phyloP scores from a whole-genome alignment of 2,113 vertebrate species.

The Pelodiscus sinensis region DNA sequence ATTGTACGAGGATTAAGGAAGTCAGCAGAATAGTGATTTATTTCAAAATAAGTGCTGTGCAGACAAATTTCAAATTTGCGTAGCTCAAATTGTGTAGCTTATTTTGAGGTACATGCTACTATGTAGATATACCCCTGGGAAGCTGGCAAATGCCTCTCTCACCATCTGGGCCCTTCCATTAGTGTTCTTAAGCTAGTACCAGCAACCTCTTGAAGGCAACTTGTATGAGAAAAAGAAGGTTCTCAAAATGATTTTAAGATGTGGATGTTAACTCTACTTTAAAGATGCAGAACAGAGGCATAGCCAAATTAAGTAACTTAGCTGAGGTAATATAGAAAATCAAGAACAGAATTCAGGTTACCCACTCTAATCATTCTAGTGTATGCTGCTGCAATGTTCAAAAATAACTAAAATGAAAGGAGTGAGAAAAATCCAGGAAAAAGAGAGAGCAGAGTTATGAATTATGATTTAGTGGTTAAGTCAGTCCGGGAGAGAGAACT shows the following conservation, averaged over 20 bases:
- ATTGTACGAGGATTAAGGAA: no score
- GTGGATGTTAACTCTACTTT: neutral
- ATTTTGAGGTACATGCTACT: no score
- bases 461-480: conserved; percentile 65
- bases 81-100: no score
- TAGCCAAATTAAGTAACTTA: neutral
- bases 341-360: neutral
- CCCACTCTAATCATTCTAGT: neutral
- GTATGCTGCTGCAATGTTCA: neutral
- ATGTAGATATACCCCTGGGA: neutral
- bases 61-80: no score
- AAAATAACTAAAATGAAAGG: neutral
- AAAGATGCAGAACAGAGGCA: neutral
- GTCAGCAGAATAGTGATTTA: no score
- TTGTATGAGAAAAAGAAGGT: neutral
- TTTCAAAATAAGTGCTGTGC: no score
- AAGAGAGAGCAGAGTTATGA: conserved; percentile 43
- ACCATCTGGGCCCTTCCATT: neutral
- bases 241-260: neutral
- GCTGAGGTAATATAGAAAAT: neutral
- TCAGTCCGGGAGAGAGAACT: conserved; percentile 58
- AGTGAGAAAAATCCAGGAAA: neutral
- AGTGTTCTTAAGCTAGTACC: neutral
- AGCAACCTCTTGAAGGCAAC: neutral
- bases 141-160: fast-evolving